A percentile compares a stretch with the other conserved stretches of the same genome.
phyloP scores from a whole-genome alignment of 2,888 invertebrate genomes.

The Platynereis dumerilii region DNA sequence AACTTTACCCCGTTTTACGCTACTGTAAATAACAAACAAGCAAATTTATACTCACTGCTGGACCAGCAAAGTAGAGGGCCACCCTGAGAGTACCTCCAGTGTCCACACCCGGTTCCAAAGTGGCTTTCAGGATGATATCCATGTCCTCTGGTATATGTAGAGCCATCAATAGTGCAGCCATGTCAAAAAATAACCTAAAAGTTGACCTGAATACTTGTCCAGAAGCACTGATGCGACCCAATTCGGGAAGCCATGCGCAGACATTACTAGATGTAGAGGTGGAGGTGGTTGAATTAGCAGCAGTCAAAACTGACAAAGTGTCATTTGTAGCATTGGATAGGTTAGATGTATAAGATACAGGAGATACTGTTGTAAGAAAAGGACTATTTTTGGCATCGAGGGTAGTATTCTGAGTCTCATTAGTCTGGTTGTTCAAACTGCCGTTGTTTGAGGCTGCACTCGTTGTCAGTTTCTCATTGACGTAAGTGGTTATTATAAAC shows the following conservation, averaged over 20 bases:
- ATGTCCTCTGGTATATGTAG: conserved; percentile 36
- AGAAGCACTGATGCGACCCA: conserved; percentile 3
- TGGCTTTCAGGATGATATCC: conserved; percentile 71
- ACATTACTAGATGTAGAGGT: background rate
- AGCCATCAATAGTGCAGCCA: conserved; percentile 64
- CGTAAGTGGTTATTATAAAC: too few species aligned
- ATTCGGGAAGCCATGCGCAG: conserved; percentile 9
- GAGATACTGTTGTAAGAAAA: background rate
- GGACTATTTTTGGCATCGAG: background rate
- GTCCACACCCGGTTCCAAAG: conserved; percentile 75
- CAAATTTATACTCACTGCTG: too few species aligned
- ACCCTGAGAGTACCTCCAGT: conserved; percentile 75
- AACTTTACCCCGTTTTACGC: too few species aligned
- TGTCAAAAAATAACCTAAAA: conserved; percentile 10
- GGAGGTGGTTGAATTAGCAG: too few species aligned
- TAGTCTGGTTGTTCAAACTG: conserved; percentile 5
- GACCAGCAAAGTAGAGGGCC: background rate
- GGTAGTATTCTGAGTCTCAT: background rate
- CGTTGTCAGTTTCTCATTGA: too few species aligned
- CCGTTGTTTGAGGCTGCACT: too few species aligned
- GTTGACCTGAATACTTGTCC: conserved; percentile 7
- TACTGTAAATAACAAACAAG: too few species aligned
- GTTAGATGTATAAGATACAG: background rate
- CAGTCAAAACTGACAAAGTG: too few species aligned
- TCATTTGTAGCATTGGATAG: too few species aligned